Percentiles rank a stretch among this genome's conserved stretches.
phyloP scores from a whole-genome alignment of 92 coral and sea anemone species.

The Umimayanthus kanabou region DNA sequence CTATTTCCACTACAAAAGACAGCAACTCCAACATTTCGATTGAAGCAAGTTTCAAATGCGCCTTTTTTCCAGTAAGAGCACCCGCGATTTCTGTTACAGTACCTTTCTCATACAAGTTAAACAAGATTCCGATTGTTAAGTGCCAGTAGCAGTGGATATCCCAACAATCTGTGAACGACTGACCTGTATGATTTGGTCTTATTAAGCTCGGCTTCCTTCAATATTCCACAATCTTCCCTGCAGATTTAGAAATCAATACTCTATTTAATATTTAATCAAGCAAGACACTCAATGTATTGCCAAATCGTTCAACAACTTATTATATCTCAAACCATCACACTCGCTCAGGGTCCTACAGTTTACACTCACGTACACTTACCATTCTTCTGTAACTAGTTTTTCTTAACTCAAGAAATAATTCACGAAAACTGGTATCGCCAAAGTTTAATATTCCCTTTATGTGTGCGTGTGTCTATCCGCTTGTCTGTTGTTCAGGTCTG shows the following conservation, averaged over 20 bases:
- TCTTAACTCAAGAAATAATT: too few relatives aligned
- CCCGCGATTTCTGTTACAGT: not conserved
- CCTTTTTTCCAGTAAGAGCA: not conserved
- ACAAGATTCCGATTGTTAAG: not conserved
- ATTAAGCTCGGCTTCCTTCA: slow-evolving; percentile 90
- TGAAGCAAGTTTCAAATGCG: not conserved
- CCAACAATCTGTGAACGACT: too few relatives aligned
- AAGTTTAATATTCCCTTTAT: too few relatives aligned
- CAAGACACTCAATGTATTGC: not conserved
- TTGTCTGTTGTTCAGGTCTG: not conserved
- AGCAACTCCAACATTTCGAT: not conserved
- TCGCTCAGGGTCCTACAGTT: too few relatives aligned
- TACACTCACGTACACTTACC: too few relatives aligned
- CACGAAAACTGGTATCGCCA: too few relatives aligned
- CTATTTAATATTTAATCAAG: too few relatives aligned
- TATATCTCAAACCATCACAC: not conserved
- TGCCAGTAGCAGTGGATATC: too few relatives aligned
- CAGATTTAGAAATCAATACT: not conserved
- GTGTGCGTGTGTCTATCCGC: not conserved
- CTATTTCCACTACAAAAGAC: not conserved
- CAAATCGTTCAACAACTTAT: not conserved
- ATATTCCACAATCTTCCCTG: slow-evolving; percentile 74
- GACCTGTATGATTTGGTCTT: slow-evolving; percentile 97
- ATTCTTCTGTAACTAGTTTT: too few relatives aligned
- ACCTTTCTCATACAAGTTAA: not conserved